These are phyloP conservation scores for Amblyraja radiata DNA, from an alignment of 2,797 vertebrate species.

Conservation along the genomic window DNA sequence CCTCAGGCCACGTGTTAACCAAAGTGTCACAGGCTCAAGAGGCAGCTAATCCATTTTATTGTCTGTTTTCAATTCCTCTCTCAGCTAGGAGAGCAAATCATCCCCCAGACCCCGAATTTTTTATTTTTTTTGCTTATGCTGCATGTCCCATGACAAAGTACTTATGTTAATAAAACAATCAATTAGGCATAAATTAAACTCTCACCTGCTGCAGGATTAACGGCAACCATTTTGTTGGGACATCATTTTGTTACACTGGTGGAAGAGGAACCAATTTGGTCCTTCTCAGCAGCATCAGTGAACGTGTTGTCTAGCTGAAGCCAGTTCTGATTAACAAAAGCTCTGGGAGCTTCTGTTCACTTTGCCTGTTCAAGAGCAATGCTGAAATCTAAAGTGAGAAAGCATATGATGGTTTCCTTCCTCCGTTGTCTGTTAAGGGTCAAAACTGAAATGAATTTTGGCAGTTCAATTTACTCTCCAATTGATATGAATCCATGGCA, in stretches of 20 bases:
- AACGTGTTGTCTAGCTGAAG: not conserved
- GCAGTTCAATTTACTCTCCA: conserved; percentile 37
- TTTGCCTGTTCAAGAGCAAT: conserved; percentile 9
- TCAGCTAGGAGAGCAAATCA: not conserved
- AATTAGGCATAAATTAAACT: not conserved
- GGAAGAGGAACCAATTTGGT: not conserved
- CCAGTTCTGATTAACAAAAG: not conserved
- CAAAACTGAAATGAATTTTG: conserved; percentile 38
- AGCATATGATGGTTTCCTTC: conserved; percentile 30
- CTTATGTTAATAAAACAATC: not conserved
- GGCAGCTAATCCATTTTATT: not conserved
- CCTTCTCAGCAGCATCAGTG: not conserved
- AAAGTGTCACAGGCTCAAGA: not conserved
- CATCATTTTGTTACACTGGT: not conserved
- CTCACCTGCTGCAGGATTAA: not conserved
- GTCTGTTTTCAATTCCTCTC: not conserved
- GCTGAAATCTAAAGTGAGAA: conserved; percentile 6
- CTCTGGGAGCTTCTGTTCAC: not conserved
- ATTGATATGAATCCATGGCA: conserved; percentile 35
- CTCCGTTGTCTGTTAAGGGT: conserved; percentile 29
- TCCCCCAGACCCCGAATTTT: too few relatives aligned
- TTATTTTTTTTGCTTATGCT: not conserved
- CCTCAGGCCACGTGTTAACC: not conserved
- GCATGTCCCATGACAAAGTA: not conserved
- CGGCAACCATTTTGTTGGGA: not conserved